phyloP scores from a whole-genome alignment of 2,888 invertebrate genomes.

The Piscicola geometra region DNA sequence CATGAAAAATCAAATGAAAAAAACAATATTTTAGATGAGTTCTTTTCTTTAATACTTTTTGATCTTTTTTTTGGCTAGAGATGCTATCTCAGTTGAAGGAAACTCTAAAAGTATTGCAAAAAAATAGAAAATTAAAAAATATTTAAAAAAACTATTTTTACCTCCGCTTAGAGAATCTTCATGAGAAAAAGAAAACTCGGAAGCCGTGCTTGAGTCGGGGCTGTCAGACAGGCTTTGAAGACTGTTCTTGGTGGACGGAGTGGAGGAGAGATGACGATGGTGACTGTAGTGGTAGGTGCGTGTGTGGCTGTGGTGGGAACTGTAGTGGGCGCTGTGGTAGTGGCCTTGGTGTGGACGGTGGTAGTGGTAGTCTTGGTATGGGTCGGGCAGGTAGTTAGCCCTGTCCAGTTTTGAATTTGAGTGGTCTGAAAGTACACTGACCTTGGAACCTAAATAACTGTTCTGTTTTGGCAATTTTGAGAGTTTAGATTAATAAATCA shows the following conservation, averaged over 20 bases:
- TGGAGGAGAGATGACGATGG: slow-evolving; percentile 6
- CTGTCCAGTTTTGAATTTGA: slow-evolving; percentile 41
- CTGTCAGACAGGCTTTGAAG: slow-evolving; percentile 22
- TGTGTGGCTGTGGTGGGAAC: no score
- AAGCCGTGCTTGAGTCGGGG: slow-evolving; percentile 10
- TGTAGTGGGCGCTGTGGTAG: slow-evolving; percentile 38
- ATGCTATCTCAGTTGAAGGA: no score
- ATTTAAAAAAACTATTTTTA: no score
- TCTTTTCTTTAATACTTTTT: no score
- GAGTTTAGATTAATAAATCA: background rate
- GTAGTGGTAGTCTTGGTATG: background rate
- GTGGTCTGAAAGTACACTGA: slow-evolving; percentile 29
- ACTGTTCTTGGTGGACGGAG: slow-evolving; percentile 28
- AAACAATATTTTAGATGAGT: no score
- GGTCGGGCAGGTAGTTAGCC: slow-evolving; percentile 34
- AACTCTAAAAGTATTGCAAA: no score
- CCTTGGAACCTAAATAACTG: background rate
- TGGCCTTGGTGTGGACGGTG: background rate
- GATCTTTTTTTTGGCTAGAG: no score
- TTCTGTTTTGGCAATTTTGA: background rate
- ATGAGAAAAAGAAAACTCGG: slow-evolving; percentile 30
- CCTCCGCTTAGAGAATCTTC: slow-evolving; percentile 25
- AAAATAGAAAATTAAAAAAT: no score
- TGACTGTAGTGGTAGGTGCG: background rate
- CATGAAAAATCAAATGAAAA: no score